Percentiles rank a stretch among this genome's conserved stretches.
phyloP scores from a whole-genome alignment of 2,797 vertebrate species.

The Cyclura pinguis region DNA sequence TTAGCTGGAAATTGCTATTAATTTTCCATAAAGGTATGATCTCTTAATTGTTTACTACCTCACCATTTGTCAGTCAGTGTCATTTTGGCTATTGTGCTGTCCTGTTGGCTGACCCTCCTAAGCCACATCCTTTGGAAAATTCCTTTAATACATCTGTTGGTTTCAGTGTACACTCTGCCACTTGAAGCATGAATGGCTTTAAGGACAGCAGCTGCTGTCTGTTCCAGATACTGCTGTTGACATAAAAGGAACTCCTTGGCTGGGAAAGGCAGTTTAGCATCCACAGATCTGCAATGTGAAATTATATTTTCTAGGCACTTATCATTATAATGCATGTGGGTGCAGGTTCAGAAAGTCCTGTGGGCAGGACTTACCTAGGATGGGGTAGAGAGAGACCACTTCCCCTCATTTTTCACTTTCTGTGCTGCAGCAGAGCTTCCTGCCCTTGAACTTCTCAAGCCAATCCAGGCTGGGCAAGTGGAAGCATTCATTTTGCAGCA shows the following conservation, averaged over 20 bases:
- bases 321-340: neutral
- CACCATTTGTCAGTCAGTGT: neutral
- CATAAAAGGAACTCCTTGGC: neutral
- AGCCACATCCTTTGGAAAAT: neutral
- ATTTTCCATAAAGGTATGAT: neutral
- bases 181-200: neutral
- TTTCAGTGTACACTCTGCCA: neutral
- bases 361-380: no score
- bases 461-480: neutral
- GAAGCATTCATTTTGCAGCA: neutral
- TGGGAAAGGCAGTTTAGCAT: neutral
- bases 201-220: neutral
- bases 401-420: neutral
- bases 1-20: slow-evolving; percentile 5
- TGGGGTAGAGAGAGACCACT: rapidly evolving
- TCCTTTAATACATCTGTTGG: neutral
- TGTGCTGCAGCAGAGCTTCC: neutral
- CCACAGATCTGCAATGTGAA: neutral
- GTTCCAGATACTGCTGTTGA: neutral
- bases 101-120: neutral
- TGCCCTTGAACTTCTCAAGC: neutral
- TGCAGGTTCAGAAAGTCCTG: neutral
- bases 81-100: neutral
- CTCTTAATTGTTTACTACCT: no score
- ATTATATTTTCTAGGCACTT: no score